phyloP scores from a whole-genome alignment of 2,797 vertebrate species.

The Streptopelia turtur region DNA sequence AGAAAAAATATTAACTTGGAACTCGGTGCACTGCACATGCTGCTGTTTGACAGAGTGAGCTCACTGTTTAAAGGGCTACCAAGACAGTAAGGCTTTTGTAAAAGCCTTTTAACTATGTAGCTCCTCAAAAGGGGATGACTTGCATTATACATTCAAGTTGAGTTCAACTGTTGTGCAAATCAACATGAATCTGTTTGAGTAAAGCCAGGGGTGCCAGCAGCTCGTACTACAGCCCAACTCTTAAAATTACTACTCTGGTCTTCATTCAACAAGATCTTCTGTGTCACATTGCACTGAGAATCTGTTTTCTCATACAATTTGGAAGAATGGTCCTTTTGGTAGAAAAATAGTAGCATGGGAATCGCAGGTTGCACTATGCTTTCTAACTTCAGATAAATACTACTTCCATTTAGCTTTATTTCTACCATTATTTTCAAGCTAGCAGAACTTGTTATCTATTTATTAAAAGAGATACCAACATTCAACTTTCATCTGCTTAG shows the following conservation, averaged over 20 bases:
- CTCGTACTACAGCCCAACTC: neutral
- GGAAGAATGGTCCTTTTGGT: neutral
- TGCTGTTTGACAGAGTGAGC: neutral
- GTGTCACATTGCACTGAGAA: neutral
- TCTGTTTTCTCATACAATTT: neutral
- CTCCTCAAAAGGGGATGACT: neutral
- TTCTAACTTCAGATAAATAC: neutral
- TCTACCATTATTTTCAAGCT: neutral
- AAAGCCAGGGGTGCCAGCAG: neutral
- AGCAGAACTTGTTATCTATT: neutral
- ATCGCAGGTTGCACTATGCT: neutral
- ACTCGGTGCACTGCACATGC: neutral
- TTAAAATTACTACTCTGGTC: neutral
- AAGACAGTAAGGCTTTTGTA: neutral
- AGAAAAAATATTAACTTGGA: constrained; percentile 34
- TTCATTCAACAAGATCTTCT: neutral
- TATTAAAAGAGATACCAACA: neutral
- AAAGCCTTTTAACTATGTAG: neutral
- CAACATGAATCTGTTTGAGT: neutral
- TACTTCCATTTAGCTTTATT: neutral
- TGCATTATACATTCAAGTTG: neutral
- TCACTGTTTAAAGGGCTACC: neutral
- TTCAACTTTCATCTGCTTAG: neutral
- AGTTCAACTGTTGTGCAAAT: neutral
- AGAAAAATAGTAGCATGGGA: neutral